phyloP scores from a whole-genome alignment of 2,113 vertebrate species.

The Zosterops borbonicus region DNA sequence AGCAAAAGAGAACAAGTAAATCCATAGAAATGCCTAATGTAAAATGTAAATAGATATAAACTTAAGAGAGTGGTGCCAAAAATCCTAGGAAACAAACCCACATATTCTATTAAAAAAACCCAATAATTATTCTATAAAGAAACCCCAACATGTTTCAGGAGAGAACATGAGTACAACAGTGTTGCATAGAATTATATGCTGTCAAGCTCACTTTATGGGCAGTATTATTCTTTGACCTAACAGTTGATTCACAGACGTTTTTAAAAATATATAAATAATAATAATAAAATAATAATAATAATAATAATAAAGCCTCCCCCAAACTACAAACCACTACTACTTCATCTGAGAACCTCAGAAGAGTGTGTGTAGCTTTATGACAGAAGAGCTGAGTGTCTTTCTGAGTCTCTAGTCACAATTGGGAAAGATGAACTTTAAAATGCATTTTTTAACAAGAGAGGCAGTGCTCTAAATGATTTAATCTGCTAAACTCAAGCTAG shows the following conservation, averaged over 20 bases:
- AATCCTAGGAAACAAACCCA: neutral
- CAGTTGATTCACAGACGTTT: neutral
- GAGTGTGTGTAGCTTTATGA: neutral
- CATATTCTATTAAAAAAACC: neutral
- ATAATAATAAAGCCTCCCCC: neutral
- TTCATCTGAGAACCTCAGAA: neutral
- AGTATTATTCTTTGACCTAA: neutral
- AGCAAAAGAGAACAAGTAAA: neutral
- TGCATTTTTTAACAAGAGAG: neutral
- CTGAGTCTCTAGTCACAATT: neutral
- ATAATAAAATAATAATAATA: neutral
- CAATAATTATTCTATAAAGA: neutral
- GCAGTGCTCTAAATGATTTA: neutral
- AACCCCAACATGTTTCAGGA: neutral
- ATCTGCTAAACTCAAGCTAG: neutral
- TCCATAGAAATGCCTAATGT: neutral
- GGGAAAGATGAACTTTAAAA: neutral
- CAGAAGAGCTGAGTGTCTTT: neutral
- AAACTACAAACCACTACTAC: neutral
- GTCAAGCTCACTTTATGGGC: neutral
- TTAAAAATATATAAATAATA: neutral
- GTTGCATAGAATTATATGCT: neutral
- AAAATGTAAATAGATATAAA: neutral
- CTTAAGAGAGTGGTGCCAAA: neutral
- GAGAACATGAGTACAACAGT: neutral